Percentiles rank a stretch among this genome's conserved stretches.
Evolutionary conservation across 2,113 vertebrate genomes (phyloP).

Genomic region (Eolophus roseicapilla): DNA sequence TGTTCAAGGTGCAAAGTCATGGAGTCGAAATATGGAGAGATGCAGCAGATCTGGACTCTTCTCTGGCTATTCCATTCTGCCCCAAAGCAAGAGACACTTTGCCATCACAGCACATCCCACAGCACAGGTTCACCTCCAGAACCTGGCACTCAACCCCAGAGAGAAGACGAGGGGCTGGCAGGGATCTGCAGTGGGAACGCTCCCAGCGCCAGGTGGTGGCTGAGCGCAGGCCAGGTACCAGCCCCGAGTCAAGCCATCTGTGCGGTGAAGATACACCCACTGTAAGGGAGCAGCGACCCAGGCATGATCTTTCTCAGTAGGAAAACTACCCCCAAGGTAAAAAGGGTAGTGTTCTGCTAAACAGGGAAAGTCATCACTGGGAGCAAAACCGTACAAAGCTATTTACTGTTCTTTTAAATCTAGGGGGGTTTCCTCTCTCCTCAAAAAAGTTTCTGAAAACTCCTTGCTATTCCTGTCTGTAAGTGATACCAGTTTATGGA

Average conservation of each 20-base stretch:
- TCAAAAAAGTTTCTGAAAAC: neutral
- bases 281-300: neutral
- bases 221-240: neutral
- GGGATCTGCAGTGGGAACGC: accelerated
- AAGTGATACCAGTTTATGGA: neutral
- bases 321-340: neutral
- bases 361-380: neutral
- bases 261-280: neutral
- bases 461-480: neutral
- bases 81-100: neutral
- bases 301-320: neutral
- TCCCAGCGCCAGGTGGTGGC: neutral
- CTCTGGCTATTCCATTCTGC: neutral
- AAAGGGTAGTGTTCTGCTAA: neutral
- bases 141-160: neutral
- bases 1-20: neutral
- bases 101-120: neutral
- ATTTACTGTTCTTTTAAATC: neutral
- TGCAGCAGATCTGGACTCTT: neutral
- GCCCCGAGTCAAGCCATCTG: neutral
- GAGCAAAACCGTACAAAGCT: neutral
- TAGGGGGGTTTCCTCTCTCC: neutral
- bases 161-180: neutral
- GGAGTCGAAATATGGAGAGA: accelerated
- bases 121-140: neutral